phyloP scores from a whole-genome alignment of 2,888 invertebrate genomes.

The Cylindroiulus punctatus region DNA sequence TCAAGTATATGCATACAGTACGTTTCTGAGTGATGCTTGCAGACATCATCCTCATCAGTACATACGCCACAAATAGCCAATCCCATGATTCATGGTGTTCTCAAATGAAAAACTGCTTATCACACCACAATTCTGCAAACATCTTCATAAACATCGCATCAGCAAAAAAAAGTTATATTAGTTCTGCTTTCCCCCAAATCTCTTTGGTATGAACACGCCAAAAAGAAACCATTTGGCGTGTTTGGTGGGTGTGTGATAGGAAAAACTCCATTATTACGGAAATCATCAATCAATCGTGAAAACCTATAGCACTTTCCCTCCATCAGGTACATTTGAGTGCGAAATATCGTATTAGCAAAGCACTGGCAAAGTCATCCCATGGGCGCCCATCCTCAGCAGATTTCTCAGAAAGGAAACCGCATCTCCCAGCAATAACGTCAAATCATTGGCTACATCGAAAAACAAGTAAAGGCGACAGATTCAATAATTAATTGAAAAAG shows the following conservation, averaged over 20 bases:
- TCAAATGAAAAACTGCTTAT: neutral
- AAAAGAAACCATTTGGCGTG: neutral
- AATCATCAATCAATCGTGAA: constrained; percentile 22
- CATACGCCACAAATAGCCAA: too few species aligned
- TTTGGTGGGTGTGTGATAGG: neutral
- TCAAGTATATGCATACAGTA: too few species aligned
- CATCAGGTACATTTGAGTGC: neutral
- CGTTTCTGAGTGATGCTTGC: too few species aligned
- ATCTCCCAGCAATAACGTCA: neutral
- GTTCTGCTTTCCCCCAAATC: neutral
- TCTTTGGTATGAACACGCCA: neutral
- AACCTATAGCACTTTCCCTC: neutral
- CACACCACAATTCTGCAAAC: neutral
- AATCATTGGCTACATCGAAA: neutral
- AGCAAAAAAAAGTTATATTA: neutral
- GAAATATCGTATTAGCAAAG: neutral
- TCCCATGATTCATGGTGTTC: neutral
- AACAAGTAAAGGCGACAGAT: neutral
- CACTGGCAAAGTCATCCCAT: neutral
- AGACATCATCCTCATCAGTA: too few species aligned
- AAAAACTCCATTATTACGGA: constrained; percentile 15
- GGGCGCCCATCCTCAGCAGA: neutral
- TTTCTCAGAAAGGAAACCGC: neutral
- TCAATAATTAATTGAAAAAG: neutral
- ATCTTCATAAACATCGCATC: neutral